Base-by-base conservation (phyloP, 2,888 invertebrate genomes). In the Arctia plantaginis region DNA sequence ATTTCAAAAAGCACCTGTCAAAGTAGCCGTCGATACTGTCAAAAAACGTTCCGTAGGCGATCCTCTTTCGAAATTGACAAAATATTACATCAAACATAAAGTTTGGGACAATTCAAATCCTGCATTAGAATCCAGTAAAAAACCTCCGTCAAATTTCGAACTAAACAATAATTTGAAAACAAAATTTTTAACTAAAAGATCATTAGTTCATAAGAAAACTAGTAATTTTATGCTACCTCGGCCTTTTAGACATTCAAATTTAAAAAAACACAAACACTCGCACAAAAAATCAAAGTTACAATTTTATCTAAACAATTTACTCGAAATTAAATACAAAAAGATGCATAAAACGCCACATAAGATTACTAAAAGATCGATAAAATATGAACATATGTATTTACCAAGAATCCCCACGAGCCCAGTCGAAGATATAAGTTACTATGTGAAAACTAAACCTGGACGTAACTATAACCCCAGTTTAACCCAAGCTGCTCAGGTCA, bases 61-160 rank as follows among this genome's bases (percentile, higher is more conserved):
- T 33, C 91, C 92, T 0, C 62, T 91, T 0, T 76, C 86, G 0
- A 85, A 90, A 71, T 76, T 93, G 15, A 80, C 92, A 1, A 90
- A 91, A 71, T 94, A 93, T 77, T 94, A 92, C 78, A 80, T 89
- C 0, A 95, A 95, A 84, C 88, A 93, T 73, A 94, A 94, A 83
- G 80, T 89, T 0, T 95, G 94, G 94, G 85, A 85, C 12, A 85
- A 85, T 23, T 87, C 90, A 0, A 93, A 93, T 55, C 81, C 84
- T 3, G 41, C 44, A 4, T 6, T 74, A 0, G 71, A 78, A 44
- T 72, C 74, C 41, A 82, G 82, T 23, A 67, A 74, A 30, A 80
- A 77, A 62, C 73, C 51, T 47, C 55, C 79, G 0, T 74, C 78
- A 6, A 75, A 79, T 0, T 89, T 83, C 33, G 88, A 91, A 15